Evolutionary conservation across 1,140 invertebrate genomes (phyloP), one percentile per base, ranked within the genome.

Genomic region (Mesaphorura yosii): DNA sequence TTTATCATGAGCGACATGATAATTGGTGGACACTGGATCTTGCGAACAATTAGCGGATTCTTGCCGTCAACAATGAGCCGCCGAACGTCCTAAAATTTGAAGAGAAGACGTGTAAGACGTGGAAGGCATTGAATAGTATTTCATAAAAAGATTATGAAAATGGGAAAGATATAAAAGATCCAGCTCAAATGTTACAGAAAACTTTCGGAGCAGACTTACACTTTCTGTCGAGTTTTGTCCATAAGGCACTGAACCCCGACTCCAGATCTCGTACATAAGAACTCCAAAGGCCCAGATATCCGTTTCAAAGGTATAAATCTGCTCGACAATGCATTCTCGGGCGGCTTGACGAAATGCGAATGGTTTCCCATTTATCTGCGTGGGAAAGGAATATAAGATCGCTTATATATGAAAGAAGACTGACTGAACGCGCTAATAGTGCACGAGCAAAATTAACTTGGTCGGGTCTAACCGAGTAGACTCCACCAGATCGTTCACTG

Each of bases 241-340:
- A 34, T 57, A 57, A 26, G 55, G 55, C 2, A 34, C 48, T 29
- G 22, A 10, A 29, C 55, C 55, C 23, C 47, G 39, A 0, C 38
- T 42, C 38, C 50, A 57, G 25, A 57, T 53, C 38, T 57, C 55
- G 39, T 41, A 53, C 50, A 57, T 48, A 23, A 57, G 29, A 14
- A 57, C 46, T 1, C 55, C 55, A n/a, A 57, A 53, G 5, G 49
- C 26, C 55, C 55, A 57, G 17, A 57, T 47, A 25, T 57, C 55
- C 6, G 45, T 44, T 28, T 53, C 55, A 12, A 48, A 44, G n/a
- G 55, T 49, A 38, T 28, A 57, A n/a, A 57, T 41, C 19, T 49
- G 28, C 26, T 57, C 55, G 6, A 57, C 38, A 28, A 57, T 42
- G 27, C 55, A 57, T 29, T 57, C 55, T 22, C 23, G 19, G 41